Conservation (phyloP, 2,113 vertebrate genomes). For the Vicugna pacos region DNA sequence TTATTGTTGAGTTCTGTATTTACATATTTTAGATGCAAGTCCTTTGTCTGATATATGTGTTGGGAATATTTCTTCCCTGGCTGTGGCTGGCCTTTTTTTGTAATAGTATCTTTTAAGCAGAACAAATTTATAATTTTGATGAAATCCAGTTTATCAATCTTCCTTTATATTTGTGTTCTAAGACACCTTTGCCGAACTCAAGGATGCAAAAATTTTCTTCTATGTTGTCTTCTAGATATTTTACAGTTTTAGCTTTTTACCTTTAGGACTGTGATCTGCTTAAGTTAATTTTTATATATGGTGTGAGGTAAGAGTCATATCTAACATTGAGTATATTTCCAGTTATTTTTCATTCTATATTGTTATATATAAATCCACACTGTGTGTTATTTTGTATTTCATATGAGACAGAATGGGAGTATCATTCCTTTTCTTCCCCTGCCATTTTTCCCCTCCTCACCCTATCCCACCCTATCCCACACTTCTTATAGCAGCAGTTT, state of each 20-base stretch:
- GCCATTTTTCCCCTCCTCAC: not conserved
- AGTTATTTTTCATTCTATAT: not conserved
- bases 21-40: not conserved
- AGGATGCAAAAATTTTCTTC: not conserved
- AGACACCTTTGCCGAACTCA: constrained; percentile 15
- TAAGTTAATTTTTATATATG: not conserved
- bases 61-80: not conserved
- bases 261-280: not conserved
- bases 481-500: not conserved
- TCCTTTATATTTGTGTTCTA: not conserved
- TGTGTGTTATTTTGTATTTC: not conserved
- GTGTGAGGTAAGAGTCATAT: not conserved
- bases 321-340: not conserved
- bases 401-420: not conserved
- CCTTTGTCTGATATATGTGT: not conserved
- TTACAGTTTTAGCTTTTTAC: not conserved
- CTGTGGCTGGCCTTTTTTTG: constrained; percentile 23
- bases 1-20: not conserved
- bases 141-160: not conserved
- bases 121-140: not conserved
- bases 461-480: not conserved
- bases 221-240: not conserved
- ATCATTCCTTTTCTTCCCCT: not conserved
- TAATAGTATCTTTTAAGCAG: not conserved
- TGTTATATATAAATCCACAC: not conserved